Percentiles rank a stretch among this genome's conserved stretches.
phyloP scores from a whole-genome alignment of 2,888 invertebrate genomes.

The Drosophila colorata region DNA sequence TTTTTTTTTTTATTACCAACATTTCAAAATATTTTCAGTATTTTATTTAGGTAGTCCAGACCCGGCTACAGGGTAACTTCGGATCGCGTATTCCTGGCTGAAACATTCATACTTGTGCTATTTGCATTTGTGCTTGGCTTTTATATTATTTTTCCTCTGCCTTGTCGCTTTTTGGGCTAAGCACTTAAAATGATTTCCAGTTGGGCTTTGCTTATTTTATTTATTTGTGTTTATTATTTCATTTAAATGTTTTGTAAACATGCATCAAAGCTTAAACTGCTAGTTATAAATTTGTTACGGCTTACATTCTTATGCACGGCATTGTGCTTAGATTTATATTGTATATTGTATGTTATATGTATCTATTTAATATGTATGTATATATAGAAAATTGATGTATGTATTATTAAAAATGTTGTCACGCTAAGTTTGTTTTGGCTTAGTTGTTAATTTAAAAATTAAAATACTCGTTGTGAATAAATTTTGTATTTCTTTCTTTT shows the following conservation, averaged over 20 bases:
- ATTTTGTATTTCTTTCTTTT: constrained; percentile 9
- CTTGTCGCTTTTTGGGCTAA: constrained; percentile 20
- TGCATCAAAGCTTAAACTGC: constrained; percentile 81
- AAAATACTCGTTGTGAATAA: constrained; percentile 46
- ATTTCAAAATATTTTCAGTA: no score
- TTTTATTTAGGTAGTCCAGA: no score
- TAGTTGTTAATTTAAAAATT: constrained; percentile 30
- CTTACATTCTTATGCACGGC: constrained; percentile 32
- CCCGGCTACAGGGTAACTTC: not conserved
- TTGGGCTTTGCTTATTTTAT: constrained; percentile 44
- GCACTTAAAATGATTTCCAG: constrained; percentile 48
- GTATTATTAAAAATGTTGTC: constrained; percentile 29
- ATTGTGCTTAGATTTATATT: constrained; percentile 20
- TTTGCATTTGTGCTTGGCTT: constrained; percentile 49
- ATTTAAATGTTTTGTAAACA: constrained; percentile 83
- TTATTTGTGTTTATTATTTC: constrained; percentile 62
- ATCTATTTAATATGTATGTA: constrained; percentile 13
- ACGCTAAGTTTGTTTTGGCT: constrained; percentile 33
- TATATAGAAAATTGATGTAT: constrained; percentile 15
- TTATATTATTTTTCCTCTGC: constrained; percentile 7
- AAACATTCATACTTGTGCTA: not conserved
- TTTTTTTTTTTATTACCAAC: no score
- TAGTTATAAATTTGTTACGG: constrained; percentile 65
- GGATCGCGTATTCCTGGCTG: accelerated
- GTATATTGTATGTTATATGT: constrained; percentile 13